Evolutionary conservation across 2,113 vertebrate species (phyloP), one percentile per base, ranked within the genome.

Genomic region (Sula dactylatra): DNA sequence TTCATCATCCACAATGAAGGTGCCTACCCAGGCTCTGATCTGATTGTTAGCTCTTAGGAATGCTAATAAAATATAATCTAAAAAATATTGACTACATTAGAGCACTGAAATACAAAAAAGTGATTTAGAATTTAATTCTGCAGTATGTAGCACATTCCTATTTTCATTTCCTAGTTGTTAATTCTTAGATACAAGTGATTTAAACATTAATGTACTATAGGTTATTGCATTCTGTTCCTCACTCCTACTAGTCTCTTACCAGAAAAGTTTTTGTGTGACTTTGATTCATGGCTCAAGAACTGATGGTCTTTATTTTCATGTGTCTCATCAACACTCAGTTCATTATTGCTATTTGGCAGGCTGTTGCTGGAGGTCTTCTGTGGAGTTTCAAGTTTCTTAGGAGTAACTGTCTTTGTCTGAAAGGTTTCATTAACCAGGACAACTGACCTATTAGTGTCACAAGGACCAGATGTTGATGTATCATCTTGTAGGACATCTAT

Each of bases 181-280:
- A 47, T 56, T 58, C 15, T 34, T 81, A 86, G 7, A 20, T 31
- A 76, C 45, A 80, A 82, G 21, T 10, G 16, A 90, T 40, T 83
- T 36, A 44, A 73, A 73, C 8, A n/a, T 14, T 50, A 86, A 59
- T 22, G 1, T 21, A 5, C 15, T 87, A 45, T 13, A 22, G 36
- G 22, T 29, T 61, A 65, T 15, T 66, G 32, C 18, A 62, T 65
- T 84, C 47, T 25, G 24, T 59, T 65, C 38, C 58, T 86, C 36
- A 26, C 11, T 71, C 40, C 36, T 21, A 13, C 21, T 44, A 94
- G 70, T 55, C 16, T 97, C 98, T 99, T 99, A 99, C 98, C 98
- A 96, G 92, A 72, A 77, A 79, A 49, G 64, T 18, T 90, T 92
- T 94, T 64, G 27, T 94, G 74, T 34, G 83, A 89, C 58, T 91